Conservation (phyloP, 2,797 vertebrate species). For the Tokudaia tokunoshimensis region DNA sequence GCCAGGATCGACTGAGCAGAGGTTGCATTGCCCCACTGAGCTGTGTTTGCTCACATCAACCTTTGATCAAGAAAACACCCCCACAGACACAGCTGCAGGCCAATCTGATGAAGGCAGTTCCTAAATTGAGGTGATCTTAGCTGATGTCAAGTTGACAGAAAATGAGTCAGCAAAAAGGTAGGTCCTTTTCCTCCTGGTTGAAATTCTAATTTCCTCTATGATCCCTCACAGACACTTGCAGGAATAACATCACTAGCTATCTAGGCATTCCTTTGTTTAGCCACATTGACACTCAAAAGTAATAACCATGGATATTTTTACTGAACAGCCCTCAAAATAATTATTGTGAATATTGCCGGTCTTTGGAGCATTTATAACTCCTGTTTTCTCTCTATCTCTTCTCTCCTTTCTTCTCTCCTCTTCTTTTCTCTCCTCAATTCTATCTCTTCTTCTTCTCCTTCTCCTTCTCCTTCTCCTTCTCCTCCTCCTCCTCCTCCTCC, state of each 20-base stretch:
- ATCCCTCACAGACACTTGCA: background rate
- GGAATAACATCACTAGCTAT: background rate
- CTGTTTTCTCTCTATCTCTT: background rate
- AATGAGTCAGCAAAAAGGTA: background rate
- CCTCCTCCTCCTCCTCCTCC: too few species aligned
- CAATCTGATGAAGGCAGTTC: background rate
- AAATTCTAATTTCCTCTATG: background rate
- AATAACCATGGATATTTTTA: background rate
- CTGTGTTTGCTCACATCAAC: background rate
- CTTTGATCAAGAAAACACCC: background rate
- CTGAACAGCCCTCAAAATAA: background rate
- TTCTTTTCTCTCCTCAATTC: background rate
- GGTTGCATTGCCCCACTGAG: background rate
- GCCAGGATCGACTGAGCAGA: background rate
- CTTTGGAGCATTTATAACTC: background rate
- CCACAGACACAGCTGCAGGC: background rate
- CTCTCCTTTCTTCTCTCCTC: background rate
- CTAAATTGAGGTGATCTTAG: background rate
- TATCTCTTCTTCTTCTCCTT: too few species aligned
- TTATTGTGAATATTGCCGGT: background rate
- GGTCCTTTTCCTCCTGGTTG: background rate
- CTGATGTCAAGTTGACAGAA: background rate
- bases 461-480: too few species aligned
- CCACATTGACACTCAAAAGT: background rate
- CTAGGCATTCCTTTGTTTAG: background rate